Evolutionary conservation across 2,888 invertebrate genomes (phyloP).

Genomic region (Monochamus alternatus): DNA sequence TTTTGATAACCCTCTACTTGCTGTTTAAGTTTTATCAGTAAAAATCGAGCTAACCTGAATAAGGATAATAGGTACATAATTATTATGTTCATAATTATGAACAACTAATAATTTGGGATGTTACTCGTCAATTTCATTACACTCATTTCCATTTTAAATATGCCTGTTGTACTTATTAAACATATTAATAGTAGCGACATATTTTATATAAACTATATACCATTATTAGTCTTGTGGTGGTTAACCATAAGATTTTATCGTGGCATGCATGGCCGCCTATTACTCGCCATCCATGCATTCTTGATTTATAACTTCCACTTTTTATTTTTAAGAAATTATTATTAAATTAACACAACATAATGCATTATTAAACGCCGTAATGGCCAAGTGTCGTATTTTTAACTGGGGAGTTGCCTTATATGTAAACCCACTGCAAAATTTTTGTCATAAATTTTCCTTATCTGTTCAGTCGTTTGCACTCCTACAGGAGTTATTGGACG

Average conservation of each 20-base stretch:
- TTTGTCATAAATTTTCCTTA: constrained; percentile 26
- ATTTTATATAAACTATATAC: no score
- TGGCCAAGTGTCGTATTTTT: not conserved
- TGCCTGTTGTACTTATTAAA: no score
- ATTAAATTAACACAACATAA: not conserved
- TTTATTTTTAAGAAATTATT: constrained; percentile 8
- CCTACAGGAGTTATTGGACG: constrained; percentile 17
- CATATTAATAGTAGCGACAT: no score
- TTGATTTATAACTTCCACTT: not conserved
- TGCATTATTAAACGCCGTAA: not conserved
- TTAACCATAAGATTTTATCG: not conserved
- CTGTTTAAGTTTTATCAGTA: no score
- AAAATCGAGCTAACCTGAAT: no score
- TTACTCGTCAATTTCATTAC: no score
- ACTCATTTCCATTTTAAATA: no score
- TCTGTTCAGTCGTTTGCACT: constrained; percentile 19
- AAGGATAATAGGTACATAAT: no score
- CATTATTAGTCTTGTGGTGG: not conserved
- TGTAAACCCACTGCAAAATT: constrained; percentile 7
- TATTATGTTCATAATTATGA: no score
- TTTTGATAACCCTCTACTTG: no score
- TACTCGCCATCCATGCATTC: not conserved
- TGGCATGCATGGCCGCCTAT: not conserved
- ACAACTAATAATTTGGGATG: no score
- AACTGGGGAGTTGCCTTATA: not conserved